Evolutionary conservation across 1,140 invertebrate species (phyloP), one percentile per base, ranked within the genome.

Genomic region (Rhagoletis zephyria): DNA sequence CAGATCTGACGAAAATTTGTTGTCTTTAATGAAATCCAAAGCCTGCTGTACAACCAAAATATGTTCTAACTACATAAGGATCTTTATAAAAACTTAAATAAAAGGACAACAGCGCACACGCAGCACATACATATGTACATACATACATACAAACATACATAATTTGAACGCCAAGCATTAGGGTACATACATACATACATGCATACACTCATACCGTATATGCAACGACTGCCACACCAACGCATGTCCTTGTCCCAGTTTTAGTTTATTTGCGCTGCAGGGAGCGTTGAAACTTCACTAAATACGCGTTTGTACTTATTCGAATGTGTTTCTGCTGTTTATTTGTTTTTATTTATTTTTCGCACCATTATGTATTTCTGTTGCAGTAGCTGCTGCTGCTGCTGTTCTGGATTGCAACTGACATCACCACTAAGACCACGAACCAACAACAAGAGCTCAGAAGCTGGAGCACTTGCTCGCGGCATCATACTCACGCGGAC

Each of bases 241-340:
- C 48, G 74, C 48, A 81, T 42, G 74, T 81, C 74, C 74, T 81
- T 81, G 74, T 48, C 56, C 74, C 74, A 81, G 42, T 81, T 81
- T 81, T 16, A 56, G 74, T 81, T 81, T 81, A 81, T 81, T 81
- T 81, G 48, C 74, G 48, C 74, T 81, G 74, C 48, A 81, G 10
- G 74, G 74, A 81, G 74, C 74, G 74, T 81, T 81, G 14, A 81
- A 56, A 81, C 74, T 81, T 56, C 74, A 48, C 74, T 81, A 81
- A 81, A 51, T 81, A 48, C 56, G 48, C 56, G 42, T 56, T 19
- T 42, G 16, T 81, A 7, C n/a, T 56, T 56, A 56, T 10, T 48
- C 74, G 74, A 81, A 81, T 56, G 74, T 30, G 48, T 67, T 4
- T 4, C n/a, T 40, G 64, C 40, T 67, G 64, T 4, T 67, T 56